These are phyloP conservation scores for Semnornis frantzii DNA, from an alignment of 2,113 vertebrate genomes.

Conservation along the genomic window DNA sequence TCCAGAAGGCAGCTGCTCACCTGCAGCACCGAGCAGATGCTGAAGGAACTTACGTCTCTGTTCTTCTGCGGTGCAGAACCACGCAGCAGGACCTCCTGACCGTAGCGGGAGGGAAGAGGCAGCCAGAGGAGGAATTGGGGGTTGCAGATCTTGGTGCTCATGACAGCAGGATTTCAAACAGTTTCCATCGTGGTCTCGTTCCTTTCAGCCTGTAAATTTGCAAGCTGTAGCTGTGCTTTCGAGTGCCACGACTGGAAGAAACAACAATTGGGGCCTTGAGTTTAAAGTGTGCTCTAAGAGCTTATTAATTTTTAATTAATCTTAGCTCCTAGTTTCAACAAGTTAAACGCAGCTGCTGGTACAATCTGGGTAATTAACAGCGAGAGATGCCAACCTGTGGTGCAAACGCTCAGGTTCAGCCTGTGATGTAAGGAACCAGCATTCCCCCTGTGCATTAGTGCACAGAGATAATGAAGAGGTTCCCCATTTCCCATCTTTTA, in stretches of 20 bases:
- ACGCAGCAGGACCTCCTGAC: rapidly evolving
- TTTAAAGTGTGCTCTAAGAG: neutral
- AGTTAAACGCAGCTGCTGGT: neutral
- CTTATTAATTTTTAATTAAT: constrained; percentile 10
- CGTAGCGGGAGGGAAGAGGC: neutral
- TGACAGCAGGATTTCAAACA: neutral
- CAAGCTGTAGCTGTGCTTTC: neutral
- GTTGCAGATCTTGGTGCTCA: neutral
- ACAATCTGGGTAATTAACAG: constrained; percentile 3
- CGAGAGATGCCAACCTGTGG: neutral
- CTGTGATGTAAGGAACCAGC: neutral
- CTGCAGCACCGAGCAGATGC: rapidly evolving
- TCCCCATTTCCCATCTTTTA: constrained; percentile 3
- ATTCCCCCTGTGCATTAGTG: neutral
- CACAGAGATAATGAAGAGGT: constrained; percentile 27
- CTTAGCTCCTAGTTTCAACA: neutral
- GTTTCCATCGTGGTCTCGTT: neutral
- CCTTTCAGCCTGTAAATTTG: neutral
- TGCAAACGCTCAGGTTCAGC: neutral
- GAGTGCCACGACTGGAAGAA: neutral
- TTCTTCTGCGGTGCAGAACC: rapidly evolving
- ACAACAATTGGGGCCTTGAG: neutral
- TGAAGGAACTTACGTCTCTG: rapidly evolving
- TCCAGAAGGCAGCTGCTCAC: neutral
- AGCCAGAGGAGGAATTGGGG: neutral